phyloP scores from a whole-genome alignment of 2,797 vertebrate genomes.

The Florisuga fusca region DNA sequence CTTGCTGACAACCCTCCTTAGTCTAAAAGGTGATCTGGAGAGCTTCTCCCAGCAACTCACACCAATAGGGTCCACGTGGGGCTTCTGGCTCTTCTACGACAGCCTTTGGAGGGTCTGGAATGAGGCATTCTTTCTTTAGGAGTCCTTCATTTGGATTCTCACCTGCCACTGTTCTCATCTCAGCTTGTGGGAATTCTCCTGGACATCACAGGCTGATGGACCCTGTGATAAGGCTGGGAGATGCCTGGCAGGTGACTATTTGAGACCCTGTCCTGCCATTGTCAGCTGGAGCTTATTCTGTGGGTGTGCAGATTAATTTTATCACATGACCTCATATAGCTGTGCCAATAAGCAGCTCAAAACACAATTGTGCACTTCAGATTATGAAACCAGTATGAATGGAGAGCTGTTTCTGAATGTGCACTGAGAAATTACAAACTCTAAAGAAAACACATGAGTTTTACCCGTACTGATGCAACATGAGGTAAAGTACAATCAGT shows the following conservation, averaged over 20 bases:
- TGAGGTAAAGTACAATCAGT: not conserved
- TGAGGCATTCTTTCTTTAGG: not conserved
- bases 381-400: not conserved
- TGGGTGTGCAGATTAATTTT: not conserved
- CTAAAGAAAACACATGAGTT: not conserved
- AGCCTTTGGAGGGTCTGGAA: not conserved
- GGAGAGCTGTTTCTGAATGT: not conserved
- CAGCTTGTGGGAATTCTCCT: not conserved
- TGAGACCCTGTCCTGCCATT: not conserved
- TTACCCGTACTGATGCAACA: not conserved
- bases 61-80: not conserved
- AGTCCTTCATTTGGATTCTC: not conserved
- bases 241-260: not conserved
- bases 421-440: not conserved
- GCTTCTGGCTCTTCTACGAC: not conserved
- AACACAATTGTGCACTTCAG: not conserved
- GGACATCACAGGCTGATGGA: not conserved
- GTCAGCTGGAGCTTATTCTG: not conserved
- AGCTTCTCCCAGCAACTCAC: not conserved
- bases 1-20: not conserved
- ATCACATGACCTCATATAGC: not conserved
- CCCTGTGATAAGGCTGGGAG: not conserved
- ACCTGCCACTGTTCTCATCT: not conserved
- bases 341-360: not conserved
- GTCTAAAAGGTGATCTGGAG: not conserved